A percentile compares a stretch with the other conserved stretches of the same genome.
Evolutionary conservation across 1,140 invertebrate genomes (phyloP).

Genomic region (Bombyx mori): ASM3026992v2 NC_085129.1:5935001-5935500

Average conservation of each 20-base stretch:
- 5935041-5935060: slow-evolving; percentile 15
- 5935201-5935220: slow-evolving; percentile 45
- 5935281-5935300: slow-evolving; percentile 46
- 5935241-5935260: slow-evolving; percentile 64
- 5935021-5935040: not conserved
- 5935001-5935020: not conserved
- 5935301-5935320: slow-evolving; percentile 60
- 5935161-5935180: slow-evolving; percentile 37
- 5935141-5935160: slow-evolving; percentile 37
- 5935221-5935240: slow-evolving; percentile 59
- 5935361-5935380: slow-evolving; percentile 70
- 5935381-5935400: slow-evolving; percentile 54
- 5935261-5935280: slow-evolving; percentile 56
- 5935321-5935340: slow-evolving; percentile 63
- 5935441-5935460: slow-evolving; percentile 64
- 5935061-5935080: slow-evolving; percentile 22
- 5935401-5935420: slow-evolving; percentile 51
- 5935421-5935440: slow-evolving; percentile 56
- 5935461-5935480: slow-evolving; percentile 68
- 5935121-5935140: slow-evolving; percentile 18
- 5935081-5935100: slow-evolving; percentile 40
- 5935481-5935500: slow-evolving; percentile 68
- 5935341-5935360: slow-evolving; percentile 62
- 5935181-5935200: slow-evolving; percentile 43
- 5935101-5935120: slow-evolving; percentile 17